These are phyloP conservation scores for Acronicta leporina DNA, from an alignment of 2,888 invertebrate species.

Conservation along the genomic window DNA sequence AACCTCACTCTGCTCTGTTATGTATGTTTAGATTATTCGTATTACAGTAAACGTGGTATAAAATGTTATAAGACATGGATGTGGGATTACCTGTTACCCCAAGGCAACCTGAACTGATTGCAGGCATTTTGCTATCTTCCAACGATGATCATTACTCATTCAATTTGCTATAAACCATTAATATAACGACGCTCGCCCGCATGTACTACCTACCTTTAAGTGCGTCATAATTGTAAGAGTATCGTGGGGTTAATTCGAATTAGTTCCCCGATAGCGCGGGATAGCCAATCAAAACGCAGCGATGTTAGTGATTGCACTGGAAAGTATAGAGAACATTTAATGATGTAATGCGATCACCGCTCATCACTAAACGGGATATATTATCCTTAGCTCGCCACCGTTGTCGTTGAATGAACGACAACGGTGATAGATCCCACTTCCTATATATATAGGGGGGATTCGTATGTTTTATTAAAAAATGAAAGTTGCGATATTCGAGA, in stretches of 20 bases:
- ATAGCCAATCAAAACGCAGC: slow-evolving; percentile 60
- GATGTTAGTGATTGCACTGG: slow-evolving; percentile 72
- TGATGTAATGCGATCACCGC: slow-evolving; percentile 59
- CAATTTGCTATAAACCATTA: slow-evolving; percentile 73
- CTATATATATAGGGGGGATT: slow-evolving; percentile 17
- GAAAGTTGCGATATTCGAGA: slow-evolving; percentile 52
- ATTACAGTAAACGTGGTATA: slow-evolving; percentile 44
- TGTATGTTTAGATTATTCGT: slow-evolving; percentile 36
- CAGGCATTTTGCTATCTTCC: slow-evolving; percentile 49
- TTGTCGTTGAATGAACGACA: slow-evolving; percentile 48
- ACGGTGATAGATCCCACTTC: slow-evolving; percentile 14
- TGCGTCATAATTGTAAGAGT: slow-evolving; percentile 68
- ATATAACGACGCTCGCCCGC: slow-evolving; percentile 62
- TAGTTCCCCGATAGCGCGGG: slow-evolving; percentile 67
- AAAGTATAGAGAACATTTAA: slow-evolving; percentile 59
- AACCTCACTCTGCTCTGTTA: slow-evolving; percentile 27
- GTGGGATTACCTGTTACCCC: slow-evolving; percentile 43
- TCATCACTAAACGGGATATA: slow-evolving; percentile 73
- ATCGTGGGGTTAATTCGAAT: slow-evolving; percentile 73
- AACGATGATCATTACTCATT: slow-evolving; percentile 60
- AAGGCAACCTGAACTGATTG: slow-evolving; percentile 42
- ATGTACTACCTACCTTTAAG: slow-evolving; percentile 65
- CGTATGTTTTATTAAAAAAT: slow-evolving; percentile 48
- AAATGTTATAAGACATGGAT: slow-evolving; percentile 34
- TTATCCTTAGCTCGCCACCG: slow-evolving; percentile 69